Percentiles rank a stretch among this genome's conserved stretches.
Evolutionary conservation across 2,797 vertebrate genomes (phyloP).

Genomic region (Muscicapa striata): DNA sequence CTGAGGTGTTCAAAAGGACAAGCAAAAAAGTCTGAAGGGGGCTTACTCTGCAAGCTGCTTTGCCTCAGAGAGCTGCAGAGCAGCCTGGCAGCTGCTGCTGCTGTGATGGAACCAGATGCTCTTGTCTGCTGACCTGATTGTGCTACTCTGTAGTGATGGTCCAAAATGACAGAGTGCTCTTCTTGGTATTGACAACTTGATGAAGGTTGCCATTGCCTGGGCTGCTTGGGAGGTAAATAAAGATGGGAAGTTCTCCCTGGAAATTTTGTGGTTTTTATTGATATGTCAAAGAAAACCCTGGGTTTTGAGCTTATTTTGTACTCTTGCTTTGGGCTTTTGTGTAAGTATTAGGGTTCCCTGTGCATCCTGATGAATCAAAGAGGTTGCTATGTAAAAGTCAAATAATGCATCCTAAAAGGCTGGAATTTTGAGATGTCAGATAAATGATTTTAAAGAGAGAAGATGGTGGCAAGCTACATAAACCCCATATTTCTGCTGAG

Average conservation of each 20-base stretch:
- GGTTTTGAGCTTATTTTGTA: not conserved
- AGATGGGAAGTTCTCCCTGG: not conserved
- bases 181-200: not conserved
- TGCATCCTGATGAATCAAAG: not conserved
- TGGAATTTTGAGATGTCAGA: not conserved
- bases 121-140: not conserved
- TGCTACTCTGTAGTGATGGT: not conserved
- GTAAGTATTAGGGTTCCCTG: not conserved
- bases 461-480: not conserved
- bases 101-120: fast-evolving
- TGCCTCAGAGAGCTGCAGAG: not conserved
- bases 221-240: not conserved
- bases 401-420: not conserved
- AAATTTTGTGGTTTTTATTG: not conserved
- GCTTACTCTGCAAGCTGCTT: not conserved
- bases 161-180: not conserved
- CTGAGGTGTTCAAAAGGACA: not conserved
- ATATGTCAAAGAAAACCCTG: not conserved
- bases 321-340: not conserved
- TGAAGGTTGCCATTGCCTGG: not conserved
- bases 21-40: not conserved
- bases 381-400: not conserved
- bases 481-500: not conserved
- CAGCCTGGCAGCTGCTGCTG: not conserved
- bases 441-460: not conserved